phyloP scores from a whole-genome alignment of 2,888 invertebrate genomes.

The Spodoptera picta region DNA sequence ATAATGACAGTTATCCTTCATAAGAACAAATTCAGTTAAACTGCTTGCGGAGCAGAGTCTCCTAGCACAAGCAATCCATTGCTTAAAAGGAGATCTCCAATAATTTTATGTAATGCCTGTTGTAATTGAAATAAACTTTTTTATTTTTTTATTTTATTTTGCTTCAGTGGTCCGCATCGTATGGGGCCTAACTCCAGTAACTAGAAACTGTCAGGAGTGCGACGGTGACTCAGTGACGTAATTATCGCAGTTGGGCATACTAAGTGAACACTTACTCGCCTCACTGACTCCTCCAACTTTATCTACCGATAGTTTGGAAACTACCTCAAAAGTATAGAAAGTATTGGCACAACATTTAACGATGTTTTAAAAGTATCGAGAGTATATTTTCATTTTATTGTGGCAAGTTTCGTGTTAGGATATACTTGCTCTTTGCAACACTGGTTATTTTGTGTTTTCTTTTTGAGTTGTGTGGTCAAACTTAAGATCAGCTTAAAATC shows the following conservation, averaged over 20 bases:
- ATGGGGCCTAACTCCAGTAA: constrained; percentile 21
- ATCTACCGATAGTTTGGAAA: constrained; percentile 37
- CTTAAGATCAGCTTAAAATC: no score
- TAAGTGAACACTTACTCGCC: constrained; percentile 51
- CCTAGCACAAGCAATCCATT: no score
- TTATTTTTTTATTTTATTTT: no score
- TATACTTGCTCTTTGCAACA: not conserved
- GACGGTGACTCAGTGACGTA: constrained; percentile 35
- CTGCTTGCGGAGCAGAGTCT: no score
- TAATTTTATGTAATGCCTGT: no score
- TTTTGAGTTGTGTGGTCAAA: no score
- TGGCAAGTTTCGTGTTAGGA: constrained; percentile 2
- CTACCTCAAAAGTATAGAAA: constrained; percentile 34
- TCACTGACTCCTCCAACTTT: constrained; percentile 36
- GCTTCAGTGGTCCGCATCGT: no score
- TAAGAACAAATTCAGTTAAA: no score
- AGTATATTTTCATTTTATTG: constrained; percentile 11
- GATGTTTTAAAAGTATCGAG: constrained; percentile 33
- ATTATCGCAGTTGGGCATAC: constrained; percentile 44
- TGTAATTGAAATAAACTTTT: no score
- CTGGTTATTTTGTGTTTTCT: not conserved
- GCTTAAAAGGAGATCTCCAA: no score
- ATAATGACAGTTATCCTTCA: no score
- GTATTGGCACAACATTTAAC: constrained; percentile 35
- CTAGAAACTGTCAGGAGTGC: constrained; percentile 31